Evolutionary conservation across 2,888 invertebrate genomes (phyloP), one percentile per base, ranked within the genome.

Genomic region (Tipula vernalis): DNA sequence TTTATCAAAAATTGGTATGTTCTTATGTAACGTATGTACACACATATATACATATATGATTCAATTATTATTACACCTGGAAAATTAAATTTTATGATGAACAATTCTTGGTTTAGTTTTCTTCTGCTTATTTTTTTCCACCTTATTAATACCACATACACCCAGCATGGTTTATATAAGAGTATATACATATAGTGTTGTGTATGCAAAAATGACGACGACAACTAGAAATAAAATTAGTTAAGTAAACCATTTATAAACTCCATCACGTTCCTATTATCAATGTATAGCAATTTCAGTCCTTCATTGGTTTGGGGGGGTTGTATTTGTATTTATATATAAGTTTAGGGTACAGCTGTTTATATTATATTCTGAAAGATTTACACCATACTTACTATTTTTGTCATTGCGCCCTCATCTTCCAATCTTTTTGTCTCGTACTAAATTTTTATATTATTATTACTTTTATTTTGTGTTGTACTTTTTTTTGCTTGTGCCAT

Each of bases 161-260:
- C 28, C 44, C n/a, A 51, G 51, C 8, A 10, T 12, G 10, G 44
- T 10, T n/a, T n/a, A 51, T 51, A 71, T 28, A 71, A 18, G 71
- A 18, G 10, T 71, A 71, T 10, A n/a, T 28, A 10, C 13, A 28
- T 3, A 28, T 71, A 12, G n/a, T n/a, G n/a, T n/a, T 71, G 12
- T 28, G 71, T 71, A 13, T 15, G 28, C 71, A 84, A 41, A 15
- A 83, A 83, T 3, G 13, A 84, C n/a, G 36, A 84, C 36, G n/a
- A 84, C 36, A 84, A 83, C 36, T 8, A 13, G n/a, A 84, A 41
- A 84, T n/a, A 84, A 84, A 39, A 84, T 86, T 86, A 86, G 86
- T 86, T 86, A 86, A 86, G 86, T 86, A 86, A 28, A 86, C 36
- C 86, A 86, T 86, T 86, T 86, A 86, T 44, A 86, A 86, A 86